phyloP scores from a whole-genome alignment of 2,113 vertebrate genomes.

The Ammospiza caudacuta region DNA sequence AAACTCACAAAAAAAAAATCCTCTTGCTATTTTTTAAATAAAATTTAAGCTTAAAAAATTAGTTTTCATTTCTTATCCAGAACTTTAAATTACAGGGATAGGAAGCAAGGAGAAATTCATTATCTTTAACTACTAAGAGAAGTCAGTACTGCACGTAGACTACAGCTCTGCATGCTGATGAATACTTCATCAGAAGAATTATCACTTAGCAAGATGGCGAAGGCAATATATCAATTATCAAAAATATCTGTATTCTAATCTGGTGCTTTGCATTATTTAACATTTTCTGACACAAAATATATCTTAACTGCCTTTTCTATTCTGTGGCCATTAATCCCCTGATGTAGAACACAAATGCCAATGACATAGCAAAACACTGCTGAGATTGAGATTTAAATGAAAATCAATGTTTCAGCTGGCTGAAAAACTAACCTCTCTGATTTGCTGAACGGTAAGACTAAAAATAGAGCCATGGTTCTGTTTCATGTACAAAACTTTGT shows the following conservation, averaged over 20 bases:
- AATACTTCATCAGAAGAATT: slow-evolving; percentile 25
- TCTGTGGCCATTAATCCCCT: slow-evolving; percentile 20
- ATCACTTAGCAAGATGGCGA: neutral
- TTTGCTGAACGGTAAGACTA: neutral
- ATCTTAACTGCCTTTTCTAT: slow-evolving; percentile 25
- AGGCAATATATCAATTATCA: slow-evolving; percentile 55
- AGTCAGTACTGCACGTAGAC: neutral
- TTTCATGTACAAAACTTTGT: neutral
- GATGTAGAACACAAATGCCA: slow-evolving; percentile 15
- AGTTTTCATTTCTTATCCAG: neutral
- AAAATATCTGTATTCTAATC: slow-evolving; percentile 53
- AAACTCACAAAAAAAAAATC: neutral
- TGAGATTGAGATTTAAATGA: slow-evolving; percentile 46
- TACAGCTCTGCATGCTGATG: neutral
- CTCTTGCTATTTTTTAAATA: neutral
- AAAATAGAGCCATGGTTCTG: neutral
- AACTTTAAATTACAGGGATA: neutral
- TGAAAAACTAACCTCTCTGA: neutral
- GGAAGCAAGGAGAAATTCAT: neutral
- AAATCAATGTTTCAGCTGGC: slow-evolving; percentile 19
- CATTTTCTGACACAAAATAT: slow-evolving; percentile 60
- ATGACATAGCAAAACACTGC: slow-evolving; percentile 40
- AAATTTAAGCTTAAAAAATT: neutral
- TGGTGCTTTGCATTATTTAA: slow-evolving; percentile 51
- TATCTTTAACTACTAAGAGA: neutral